Percentiles rank a stretch among this genome's conserved stretches.
Evolutionary conservation across 2,113 vertebrate genomes (phyloP).

Genomic region (Centrocercus urophasianus): DNA sequence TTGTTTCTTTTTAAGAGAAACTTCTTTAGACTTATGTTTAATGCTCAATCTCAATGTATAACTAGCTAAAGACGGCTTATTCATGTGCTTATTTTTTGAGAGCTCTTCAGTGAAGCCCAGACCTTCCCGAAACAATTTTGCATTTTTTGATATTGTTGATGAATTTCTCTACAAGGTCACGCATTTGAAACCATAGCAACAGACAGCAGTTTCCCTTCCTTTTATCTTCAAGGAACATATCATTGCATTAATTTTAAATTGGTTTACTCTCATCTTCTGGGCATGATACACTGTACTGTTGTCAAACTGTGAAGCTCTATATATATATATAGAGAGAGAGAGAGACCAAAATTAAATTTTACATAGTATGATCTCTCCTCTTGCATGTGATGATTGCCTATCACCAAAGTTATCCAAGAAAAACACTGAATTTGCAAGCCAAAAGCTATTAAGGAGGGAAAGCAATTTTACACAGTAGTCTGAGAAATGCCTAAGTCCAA

Average conservation of each 20-base stretch:
- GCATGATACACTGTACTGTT: background rate
- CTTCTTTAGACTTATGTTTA: background rate
- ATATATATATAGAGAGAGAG: background rate
- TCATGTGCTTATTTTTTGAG: background rate
- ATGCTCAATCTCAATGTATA: background rate
- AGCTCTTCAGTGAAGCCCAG: background rate
- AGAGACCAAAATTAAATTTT: background rate
- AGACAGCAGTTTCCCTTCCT: background rate
- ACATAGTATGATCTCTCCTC: background rate
- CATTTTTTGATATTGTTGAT: background rate
- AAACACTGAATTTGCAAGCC: background rate
- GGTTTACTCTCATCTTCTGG: background rate
- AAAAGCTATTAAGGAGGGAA: background rate
- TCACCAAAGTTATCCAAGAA: background rate
- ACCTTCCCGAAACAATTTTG: background rate
- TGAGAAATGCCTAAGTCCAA: background rate
- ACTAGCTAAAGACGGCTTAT: background rate
- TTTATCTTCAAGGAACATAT: background rate
- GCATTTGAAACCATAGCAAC: background rate
- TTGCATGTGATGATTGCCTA: rapidly evolving
- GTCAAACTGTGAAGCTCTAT: background rate
- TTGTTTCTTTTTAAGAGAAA: background rate
- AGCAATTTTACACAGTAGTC: background rate
- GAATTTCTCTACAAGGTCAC: background rate
- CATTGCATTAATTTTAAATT: background rate